Percentiles rank a stretch among this genome's conserved stretches.
phyloP scores from a whole-genome alignment of 1,140 invertebrate genomes.

The Colletes gigas region DNA sequence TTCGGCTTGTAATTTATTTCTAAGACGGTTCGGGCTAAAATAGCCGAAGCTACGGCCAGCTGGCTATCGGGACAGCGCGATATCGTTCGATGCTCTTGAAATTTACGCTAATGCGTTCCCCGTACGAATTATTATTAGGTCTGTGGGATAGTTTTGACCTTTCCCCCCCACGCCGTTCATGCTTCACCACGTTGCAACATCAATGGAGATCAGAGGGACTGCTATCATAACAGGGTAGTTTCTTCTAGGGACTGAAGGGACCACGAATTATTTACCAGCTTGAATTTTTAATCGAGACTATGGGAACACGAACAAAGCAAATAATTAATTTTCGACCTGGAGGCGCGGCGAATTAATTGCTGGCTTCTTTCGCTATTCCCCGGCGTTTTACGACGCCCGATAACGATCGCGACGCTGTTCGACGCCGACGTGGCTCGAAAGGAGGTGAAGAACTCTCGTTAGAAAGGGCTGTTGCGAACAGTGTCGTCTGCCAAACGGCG shows the following conservation, averaged over 20 bases:
- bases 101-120: conserved; percentile 38
- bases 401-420: neutral
- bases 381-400: neutral
- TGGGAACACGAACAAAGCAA: no score
- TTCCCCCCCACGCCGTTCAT: no score
- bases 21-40: conserved; percentile 53
- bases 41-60: conserved; percentile 46
- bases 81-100: conserved; percentile 62
- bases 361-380: neutral
- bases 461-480: conserved; percentile 8
- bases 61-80: conserved; percentile 38
- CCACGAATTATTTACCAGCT: no score
- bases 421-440: neutral
- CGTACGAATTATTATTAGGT: neutral
- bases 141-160: no score
- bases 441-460: neutral
- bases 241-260: no score
- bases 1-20: conserved; percentile 58
- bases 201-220: no score
- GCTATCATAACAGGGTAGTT: no score
- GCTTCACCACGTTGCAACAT: no score
- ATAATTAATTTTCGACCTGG: no score
- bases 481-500: conserved; percentile 25
- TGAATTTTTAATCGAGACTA: no score
- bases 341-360: no score